Percentiles rank a stretch among this genome's conserved stretches.
Conservation (phyloP, 2,113 vertebrate genomes). For the Lasiurus cinereus region DNA sequence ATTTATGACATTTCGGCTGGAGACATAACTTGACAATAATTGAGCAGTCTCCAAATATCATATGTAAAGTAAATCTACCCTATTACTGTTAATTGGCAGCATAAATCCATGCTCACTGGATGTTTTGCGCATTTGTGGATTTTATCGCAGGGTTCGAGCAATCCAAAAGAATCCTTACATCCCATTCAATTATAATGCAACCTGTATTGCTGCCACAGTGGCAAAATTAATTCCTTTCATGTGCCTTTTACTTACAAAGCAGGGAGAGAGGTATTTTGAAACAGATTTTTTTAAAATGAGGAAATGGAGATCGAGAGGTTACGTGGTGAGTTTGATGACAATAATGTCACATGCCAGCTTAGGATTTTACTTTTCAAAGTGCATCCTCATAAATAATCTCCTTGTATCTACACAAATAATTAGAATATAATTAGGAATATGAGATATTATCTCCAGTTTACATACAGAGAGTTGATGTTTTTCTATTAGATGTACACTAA, state of each 20-base stretch:
- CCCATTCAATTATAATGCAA: not conserved
- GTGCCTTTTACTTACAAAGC: not conserved
- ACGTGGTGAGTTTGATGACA: not conserved
- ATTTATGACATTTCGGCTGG: not conserved
- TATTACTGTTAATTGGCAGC: not conserved
- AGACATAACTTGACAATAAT: not conserved
- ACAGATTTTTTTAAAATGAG: not conserved
- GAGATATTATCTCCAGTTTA: not conserved
- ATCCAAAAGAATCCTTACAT: not conserved
- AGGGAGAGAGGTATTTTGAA: not conserved
- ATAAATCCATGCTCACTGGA: not conserved
- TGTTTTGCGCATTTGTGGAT: accelerated
- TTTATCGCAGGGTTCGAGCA: not conserved
- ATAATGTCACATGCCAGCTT: not conserved
- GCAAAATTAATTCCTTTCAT: not conserved
- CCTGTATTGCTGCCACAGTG: not conserved
- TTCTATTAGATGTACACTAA: not conserved
- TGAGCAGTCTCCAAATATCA: not conserved
- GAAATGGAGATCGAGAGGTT: not conserved
- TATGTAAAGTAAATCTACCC: not conserved
- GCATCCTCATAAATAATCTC: not conserved
- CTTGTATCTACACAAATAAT: not conserved
- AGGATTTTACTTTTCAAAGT: conserved; percentile 16
- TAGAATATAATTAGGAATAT: not conserved
- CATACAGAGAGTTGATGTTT: not conserved